phyloP scores from a whole-genome alignment of 2,888 invertebrate species.

The Trichacis sp. region DNA sequence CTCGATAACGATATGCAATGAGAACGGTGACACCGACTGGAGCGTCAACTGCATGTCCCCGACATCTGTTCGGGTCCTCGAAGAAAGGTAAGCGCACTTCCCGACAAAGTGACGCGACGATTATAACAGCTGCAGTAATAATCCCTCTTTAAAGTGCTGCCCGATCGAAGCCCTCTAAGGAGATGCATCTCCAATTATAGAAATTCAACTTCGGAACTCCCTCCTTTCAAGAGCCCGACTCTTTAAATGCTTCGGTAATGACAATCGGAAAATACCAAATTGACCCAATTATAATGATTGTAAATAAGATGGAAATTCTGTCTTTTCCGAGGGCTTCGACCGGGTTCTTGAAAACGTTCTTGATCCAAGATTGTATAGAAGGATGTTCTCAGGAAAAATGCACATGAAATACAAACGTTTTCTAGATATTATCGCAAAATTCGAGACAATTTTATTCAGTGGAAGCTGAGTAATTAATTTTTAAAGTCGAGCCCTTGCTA shows the following conservation, averaged over 20 bases:
- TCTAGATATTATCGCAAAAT: too few species aligned
- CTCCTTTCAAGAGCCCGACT: conserved; percentile 36
- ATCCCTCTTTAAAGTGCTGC: conserved; percentile 15
- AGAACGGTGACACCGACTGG: conserved; percentile 96
- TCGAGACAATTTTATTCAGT: too few species aligned
- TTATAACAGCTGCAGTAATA: conserved; percentile 1
- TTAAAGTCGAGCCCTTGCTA: too few species aligned
- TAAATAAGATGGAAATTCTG: background rate
- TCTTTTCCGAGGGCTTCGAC: too few species aligned
- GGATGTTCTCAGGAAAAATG: too few species aligned
- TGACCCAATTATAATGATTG: conserved; percentile 1
- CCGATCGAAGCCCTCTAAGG: conserved; percentile 27
- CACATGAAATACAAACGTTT: too few species aligned
- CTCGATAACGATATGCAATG: conserved; percentile 95
- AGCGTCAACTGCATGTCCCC: conserved; percentile 96
- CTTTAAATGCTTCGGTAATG: conserved; percentile 22
- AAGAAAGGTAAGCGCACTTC: conserved; percentile 79
- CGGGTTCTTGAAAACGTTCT: too few species aligned
- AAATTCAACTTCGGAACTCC: conserved; percentile 27
- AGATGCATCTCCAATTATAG: conserved; percentile 35
- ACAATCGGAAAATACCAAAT: background rate
- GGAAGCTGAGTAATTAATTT: too few species aligned
- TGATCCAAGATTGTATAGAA: too few species aligned
- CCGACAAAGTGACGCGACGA: conserved; percentile 26
- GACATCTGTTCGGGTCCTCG: conserved; percentile 87